Evolutionary conservation across 2,113 vertebrate species (phyloP).

Genomic region (Helogale parvula): DNA sequence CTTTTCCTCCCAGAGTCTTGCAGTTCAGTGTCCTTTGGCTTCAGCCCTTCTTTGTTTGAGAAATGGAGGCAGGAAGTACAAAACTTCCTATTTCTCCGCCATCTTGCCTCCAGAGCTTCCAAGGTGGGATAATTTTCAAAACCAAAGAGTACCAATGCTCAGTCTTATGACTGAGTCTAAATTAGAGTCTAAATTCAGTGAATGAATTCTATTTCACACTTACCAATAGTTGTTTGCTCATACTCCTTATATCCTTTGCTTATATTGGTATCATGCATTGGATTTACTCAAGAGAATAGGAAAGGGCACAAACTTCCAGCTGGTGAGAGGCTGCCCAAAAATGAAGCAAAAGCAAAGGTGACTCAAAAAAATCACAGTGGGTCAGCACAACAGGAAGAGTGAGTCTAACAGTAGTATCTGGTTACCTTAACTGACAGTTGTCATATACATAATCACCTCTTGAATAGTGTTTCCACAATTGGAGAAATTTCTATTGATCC

Average conservation of each 20-base stretch:
- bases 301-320: neutral
- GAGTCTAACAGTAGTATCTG: neutral
- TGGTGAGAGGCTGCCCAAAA: neutral
- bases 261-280: neutral
- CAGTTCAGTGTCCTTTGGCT: too few species aligned
- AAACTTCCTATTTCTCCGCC: too few species aligned
- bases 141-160: neutral
- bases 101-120: too few species aligned
- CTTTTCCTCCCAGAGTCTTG: too few species aligned
- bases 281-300: neutral
- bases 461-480: neutral
- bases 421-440: too few species aligned
- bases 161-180: neutral
- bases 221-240: neutral
- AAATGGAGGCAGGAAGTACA: too few species aligned
- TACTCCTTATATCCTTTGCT: neutral
- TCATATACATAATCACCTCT: fast-evolving
- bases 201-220: neutral
- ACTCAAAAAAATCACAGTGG: neutral
- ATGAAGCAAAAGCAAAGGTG: neutral
- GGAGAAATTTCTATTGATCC: neutral
- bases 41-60: too few species aligned
- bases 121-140: neutral
- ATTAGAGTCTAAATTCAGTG: neutral
- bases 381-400: neutral